These are phyloP conservation scores for Clanis bilineata DNA, from an alignment of 2,888 invertebrate species.

Conservation along the genomic window DNA sequence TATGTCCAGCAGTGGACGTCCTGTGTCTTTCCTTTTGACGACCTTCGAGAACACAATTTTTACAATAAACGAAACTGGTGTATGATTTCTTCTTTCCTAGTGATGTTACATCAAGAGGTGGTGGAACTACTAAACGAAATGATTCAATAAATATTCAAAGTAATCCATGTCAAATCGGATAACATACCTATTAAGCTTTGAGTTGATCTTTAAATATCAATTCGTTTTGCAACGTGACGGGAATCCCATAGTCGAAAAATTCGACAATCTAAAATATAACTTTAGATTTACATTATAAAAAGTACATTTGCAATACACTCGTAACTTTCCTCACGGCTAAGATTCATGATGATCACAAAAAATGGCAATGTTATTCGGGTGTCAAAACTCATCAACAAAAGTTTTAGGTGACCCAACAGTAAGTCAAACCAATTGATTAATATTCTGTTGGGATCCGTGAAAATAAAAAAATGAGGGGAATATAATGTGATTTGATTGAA, in stretches of 20 bases:
- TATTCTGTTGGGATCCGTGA: conserved; percentile 1
- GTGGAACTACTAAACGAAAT: background rate
- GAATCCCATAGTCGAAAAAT: background rate
- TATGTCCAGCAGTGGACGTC: no score
- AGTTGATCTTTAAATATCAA: no score
- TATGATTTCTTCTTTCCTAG: background rate
- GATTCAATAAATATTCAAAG: background rate
- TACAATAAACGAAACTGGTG: background rate
- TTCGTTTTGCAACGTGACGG: background rate
- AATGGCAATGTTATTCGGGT: background rate
- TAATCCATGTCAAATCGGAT: background rate
- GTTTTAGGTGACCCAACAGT: conserved; percentile 2
- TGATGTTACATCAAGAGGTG: no score
- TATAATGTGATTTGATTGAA: conserved; percentile 26
- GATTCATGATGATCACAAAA: background rate
- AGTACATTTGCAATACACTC: background rate
- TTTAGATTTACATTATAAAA: no score
- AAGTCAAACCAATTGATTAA: conserved; percentile 10
- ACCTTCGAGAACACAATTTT: no score
- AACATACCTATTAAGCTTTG: background rate
- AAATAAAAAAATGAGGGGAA: background rate
- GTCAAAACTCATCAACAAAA: conserved; percentile 4
- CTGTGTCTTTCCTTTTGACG: no score
- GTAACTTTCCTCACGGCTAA: background rate
- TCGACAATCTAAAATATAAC: no score